Evolutionary conservation across 2,113 vertebrate genomes (phyloP).

Genomic region (Chauna torquata): DNA sequence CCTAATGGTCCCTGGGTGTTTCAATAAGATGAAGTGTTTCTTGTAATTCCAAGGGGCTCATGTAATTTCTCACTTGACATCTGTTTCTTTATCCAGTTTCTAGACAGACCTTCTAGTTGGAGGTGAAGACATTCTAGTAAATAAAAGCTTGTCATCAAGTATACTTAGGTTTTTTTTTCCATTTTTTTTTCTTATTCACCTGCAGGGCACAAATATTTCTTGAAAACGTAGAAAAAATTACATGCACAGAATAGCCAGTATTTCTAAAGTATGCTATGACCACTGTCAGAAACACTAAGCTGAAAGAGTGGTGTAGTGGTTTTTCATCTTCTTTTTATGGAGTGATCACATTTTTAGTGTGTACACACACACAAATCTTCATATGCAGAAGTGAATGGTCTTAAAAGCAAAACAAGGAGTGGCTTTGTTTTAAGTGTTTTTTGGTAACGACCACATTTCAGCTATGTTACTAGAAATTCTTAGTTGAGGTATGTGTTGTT

Average conservation of each 20-base stretch:
- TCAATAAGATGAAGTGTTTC: conserved; percentile 59
- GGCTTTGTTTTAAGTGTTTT: background rate
- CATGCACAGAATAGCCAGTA: background rate
- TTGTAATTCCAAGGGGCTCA: conserved; percentile 1
- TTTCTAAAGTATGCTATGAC: background rate
- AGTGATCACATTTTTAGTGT: background rate
- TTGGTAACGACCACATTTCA: background rate
- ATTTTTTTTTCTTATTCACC: conserved; percentile 25
- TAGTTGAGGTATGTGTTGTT: background rate
- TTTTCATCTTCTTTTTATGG: background rate
- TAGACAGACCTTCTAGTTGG: conserved; percentile 27
- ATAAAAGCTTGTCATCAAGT: conserved; percentile 1
- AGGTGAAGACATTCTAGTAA: conserved; percentile 31
- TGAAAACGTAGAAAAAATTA: background rate
- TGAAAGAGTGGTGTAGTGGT: background rate
- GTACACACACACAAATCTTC: background rate
- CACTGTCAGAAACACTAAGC: background rate
- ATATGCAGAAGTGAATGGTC: background rate
- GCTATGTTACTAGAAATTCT: background rate
- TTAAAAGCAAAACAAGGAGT: background rate
- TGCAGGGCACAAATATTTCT: background rate
- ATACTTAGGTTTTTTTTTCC: background rate
- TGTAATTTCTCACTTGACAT: conserved; percentile 50
- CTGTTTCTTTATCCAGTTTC: conserved; percentile 57
- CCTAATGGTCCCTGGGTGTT: conserved; percentile 36